Evolutionary conservation across 1,140 invertebrate genomes (phyloP), one percentile per base, ranked within the genome.

Genomic region (Asobara japonica): DNA sequence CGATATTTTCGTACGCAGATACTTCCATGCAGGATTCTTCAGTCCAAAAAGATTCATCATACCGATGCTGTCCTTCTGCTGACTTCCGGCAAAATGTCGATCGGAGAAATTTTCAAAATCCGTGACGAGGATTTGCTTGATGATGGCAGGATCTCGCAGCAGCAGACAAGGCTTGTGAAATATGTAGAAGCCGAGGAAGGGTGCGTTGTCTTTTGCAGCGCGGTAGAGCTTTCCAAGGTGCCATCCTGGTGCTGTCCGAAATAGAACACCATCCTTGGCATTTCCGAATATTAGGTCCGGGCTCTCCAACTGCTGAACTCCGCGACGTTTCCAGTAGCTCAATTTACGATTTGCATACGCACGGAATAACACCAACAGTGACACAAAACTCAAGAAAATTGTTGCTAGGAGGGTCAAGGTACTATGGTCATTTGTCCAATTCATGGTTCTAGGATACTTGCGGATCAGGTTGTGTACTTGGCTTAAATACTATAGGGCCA

Each of bases 101-200:
- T 89, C 81, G 1, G 78, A 67, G 74, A 92, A 91, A 72, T 86
- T 77, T 2, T 87, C 31, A 71, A 91, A 92, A 78, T 92, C 89
- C 62, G 88, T 89, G 0, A 89, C 81, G 2, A 91, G 74, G 36
- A 92, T 87, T 13, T 77, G 71, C 71, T 90, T 89, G 0, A 89
- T 84, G 2, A 92, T 69, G 6, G 90, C 88, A 2, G 89, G 88
- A 79, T 91, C 90, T 2, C 87, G 78, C 0, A 91, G 76, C 0
- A 91, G 77, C 4, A 91, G 78, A 25, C 83, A 83, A 0, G 90
- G 91, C 7, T 75, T 71, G 22, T 79, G 71, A 11, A 83, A 82
- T 29, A 85, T 76, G 74, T 86, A 89, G 3, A 83, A 71, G 13
- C 88, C 88, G 22, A 88, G 80, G 62, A 75, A 76, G 22, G 74